Conservation (phyloP, 2,113 vertebrate species). For the Formicarius rufipectus region DNA sequence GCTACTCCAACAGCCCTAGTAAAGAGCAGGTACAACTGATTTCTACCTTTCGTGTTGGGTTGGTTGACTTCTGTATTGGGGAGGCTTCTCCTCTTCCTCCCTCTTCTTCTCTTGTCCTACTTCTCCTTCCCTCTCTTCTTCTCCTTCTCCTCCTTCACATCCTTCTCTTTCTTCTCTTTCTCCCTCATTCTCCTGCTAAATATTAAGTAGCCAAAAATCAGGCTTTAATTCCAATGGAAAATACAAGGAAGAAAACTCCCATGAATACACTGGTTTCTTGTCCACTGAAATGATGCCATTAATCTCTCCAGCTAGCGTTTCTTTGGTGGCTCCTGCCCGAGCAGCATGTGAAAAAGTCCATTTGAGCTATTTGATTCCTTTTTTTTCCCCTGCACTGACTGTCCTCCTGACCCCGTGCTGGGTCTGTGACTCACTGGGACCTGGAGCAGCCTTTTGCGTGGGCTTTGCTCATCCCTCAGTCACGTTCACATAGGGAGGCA, state of each 20-base stretch:
- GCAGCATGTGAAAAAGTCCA: neutral
- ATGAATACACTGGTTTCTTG: neutral
- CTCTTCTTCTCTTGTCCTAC: fast-evolving
- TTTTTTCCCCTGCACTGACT: neutral
- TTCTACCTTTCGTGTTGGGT: neutral
- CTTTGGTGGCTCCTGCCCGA: neutral
- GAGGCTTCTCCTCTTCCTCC: neutral
- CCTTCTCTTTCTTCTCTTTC: neutral
- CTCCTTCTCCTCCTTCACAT: neutral
- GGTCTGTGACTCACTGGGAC: neutral
- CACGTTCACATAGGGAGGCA: neutral
- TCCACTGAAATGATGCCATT: neutral
- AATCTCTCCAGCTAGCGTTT: neutral
- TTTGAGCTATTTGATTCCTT: neutral
- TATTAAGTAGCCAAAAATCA: neutral
- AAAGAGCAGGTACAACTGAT: neutral
- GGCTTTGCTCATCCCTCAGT: neutral
- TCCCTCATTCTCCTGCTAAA: neutral
- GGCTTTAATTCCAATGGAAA: neutral
- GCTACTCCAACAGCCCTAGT: fast-evolving
- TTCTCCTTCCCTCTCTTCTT: neutral
- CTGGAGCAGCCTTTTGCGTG: neutral
- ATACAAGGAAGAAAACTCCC: neutral
- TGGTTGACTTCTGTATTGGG: neutral
- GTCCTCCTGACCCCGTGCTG: neutral